Evolutionary conservation across 2,113 vertebrate species (phyloP).

Genomic region (Ammodytes dubius): DNA sequence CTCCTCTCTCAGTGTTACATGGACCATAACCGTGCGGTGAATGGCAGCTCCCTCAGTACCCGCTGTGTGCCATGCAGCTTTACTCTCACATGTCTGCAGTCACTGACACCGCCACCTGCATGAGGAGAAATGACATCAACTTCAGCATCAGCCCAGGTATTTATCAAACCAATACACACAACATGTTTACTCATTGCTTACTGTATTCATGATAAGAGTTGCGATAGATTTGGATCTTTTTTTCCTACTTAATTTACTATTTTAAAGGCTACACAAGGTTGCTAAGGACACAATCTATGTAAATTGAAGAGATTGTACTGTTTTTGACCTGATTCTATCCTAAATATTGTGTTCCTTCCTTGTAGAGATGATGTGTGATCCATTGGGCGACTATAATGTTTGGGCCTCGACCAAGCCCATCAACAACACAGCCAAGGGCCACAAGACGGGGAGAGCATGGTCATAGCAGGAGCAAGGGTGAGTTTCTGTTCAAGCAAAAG

Average conservation of each 20-base stretch:
- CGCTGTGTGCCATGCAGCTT: constrained; percentile 96
- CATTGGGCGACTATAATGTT: constrained; percentile 89
- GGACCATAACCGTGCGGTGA: constrained; percentile 86
- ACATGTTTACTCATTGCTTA: background rate
- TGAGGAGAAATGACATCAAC: constrained; percentile 90
- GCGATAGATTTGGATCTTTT: no score
- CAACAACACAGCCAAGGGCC: constrained; percentile 86
- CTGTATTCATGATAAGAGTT: no score
- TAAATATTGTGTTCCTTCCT: background rate
- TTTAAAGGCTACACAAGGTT: background rate
- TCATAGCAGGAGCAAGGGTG: constrained; percentile 90
- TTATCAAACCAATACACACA: background rate
- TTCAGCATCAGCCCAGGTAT: constrained; percentile 93
- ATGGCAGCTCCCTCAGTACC: constrained; percentile 85
- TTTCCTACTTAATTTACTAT: background rate
- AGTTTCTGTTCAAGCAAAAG: constrained; percentile 54
- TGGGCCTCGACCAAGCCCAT: constrained; percentile 89
- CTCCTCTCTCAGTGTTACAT: constrained; percentile 86
- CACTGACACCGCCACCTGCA: constrained; percentile 92
- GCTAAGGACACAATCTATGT: background rate
- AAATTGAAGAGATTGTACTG: background rate
- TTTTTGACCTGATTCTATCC: background rate
- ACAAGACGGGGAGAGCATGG: constrained; percentile 81
- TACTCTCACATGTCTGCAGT: constrained; percentile 94
- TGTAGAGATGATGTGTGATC: constrained; percentile 91